Conservation (phyloP, 2,797 vertebrate species). For the Moxostoma hubbsi region DNA sequence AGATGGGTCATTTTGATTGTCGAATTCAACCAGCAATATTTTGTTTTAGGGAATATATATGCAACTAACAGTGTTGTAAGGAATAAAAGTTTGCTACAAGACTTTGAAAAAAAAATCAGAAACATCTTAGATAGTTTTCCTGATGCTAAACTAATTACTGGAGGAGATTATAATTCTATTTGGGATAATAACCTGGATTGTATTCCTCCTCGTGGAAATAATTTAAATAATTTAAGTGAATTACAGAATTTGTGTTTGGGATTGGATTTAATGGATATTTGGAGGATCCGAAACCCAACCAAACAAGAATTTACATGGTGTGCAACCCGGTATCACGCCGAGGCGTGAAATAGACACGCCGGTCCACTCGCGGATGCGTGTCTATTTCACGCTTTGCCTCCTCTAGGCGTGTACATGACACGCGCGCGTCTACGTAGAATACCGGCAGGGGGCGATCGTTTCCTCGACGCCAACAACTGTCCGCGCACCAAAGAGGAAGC, state of each 20-base stretch:
- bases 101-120: background rate
- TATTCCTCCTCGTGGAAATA: background rate
- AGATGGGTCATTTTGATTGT: too few relatives aligned
- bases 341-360: too few relatives aligned
- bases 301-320: background rate
- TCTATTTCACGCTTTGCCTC: too few relatives aligned
- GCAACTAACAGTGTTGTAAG: background rate
- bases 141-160: background rate
- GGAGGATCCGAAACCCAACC: background rate
- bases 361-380: too few relatives aligned
- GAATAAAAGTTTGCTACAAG: background rate
- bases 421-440: too few relatives aligned
- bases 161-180: background rate
- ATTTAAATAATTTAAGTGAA: too few relatives aligned
- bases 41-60: slow-evolving; percentile 5
- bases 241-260: background rate
- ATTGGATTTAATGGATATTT: background rate
- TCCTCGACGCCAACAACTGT: too few relatives aligned
- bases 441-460: too few relatives aligned
- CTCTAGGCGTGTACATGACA: too few relatives aligned
- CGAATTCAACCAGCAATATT: background rate
- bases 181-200: background rate
- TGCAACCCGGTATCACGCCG: too few relatives aligned
- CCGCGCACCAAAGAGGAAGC: too few relatives aligned
- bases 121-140: background rate